Conservation (phyloP, 2,888 invertebrate species). For the Platycnemis pennipes region DNA sequence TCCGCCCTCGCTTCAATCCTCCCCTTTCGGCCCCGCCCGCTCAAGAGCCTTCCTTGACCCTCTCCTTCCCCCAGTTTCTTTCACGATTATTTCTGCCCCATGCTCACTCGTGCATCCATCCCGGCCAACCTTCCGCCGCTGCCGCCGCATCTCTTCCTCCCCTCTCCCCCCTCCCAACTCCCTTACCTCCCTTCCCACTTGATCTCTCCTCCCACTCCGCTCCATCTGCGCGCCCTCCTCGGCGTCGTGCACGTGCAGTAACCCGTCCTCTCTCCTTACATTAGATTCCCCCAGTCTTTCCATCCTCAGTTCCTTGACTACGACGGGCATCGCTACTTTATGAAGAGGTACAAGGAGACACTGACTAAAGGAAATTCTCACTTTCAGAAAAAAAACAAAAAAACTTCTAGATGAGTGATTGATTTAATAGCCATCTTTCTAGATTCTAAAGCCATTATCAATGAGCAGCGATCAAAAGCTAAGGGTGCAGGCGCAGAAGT, state of each 20-base stretch:
- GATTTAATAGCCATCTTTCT: no score
- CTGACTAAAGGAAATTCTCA: no score
- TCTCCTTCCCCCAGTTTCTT: background rate
- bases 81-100: conserved; percentile 44
- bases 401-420: no score
- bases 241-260: conserved; percentile 1
- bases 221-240: no score
- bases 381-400: no score
- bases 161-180: background rate
- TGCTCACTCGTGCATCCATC: conserved; percentile 26
- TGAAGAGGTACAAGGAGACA: background rate
- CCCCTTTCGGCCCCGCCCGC: conserved; percentile 52
- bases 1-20: conserved; percentile 11
- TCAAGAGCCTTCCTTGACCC: conserved; percentile 46
- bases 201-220: no score
- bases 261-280: conserved; percentile 10
- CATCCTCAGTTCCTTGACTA: background rate
- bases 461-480: no score
- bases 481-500: no score
- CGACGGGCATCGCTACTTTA: background rate
- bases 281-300: background rate
- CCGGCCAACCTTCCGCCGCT: background rate
- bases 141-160: background rate
- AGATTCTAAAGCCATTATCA: no score
- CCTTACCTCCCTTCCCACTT: background rate